A percentile compares a stretch with the other conserved stretches of the same genome.
Evolutionary conservation across 2,797 vertebrate species (phyloP).

Genomic region (Spinus olivaceus): DNA sequence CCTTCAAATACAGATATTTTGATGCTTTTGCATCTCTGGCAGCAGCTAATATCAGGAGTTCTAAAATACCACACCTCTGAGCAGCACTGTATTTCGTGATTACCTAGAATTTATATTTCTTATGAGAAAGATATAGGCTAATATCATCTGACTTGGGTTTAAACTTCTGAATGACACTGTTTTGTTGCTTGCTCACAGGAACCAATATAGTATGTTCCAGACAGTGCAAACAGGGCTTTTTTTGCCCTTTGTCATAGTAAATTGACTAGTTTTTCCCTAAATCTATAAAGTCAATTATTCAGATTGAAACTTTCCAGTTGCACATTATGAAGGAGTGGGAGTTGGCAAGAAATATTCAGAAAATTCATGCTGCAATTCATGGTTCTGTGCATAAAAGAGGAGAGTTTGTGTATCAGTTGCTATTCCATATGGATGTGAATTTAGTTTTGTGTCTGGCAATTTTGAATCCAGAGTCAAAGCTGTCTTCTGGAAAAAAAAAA

Average conservation of each 20-base stretch:
- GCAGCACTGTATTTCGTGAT: neutral
- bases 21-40: neutral
- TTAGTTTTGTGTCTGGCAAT: neutral
- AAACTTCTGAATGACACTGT: neutral
- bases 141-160: neutral
- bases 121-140: neutral
- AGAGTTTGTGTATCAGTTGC: neutral
- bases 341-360: constrained; percentile 21
- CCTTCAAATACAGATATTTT: neutral
- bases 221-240: neutral
- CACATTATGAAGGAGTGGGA: constrained; percentile 31
- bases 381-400: neutral
- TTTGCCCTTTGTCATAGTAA: neutral
- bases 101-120: neutral
- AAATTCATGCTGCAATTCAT: neutral
- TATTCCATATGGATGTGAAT: neutral
- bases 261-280: constrained; percentile 46
- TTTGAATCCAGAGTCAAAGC: neutral
- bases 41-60: neutral
- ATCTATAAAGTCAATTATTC: neutral
- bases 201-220: neutral
- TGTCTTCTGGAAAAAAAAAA: neutral
- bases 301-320: constrained; percentile 51
- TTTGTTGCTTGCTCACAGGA: neutral
- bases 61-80: neutral